Percentiles rank a stretch among this genome's conserved stretches.
phyloP scores from a whole-genome alignment of 35 echinoderm and acorn worm species.

The Lytechinus pictus region DNA sequence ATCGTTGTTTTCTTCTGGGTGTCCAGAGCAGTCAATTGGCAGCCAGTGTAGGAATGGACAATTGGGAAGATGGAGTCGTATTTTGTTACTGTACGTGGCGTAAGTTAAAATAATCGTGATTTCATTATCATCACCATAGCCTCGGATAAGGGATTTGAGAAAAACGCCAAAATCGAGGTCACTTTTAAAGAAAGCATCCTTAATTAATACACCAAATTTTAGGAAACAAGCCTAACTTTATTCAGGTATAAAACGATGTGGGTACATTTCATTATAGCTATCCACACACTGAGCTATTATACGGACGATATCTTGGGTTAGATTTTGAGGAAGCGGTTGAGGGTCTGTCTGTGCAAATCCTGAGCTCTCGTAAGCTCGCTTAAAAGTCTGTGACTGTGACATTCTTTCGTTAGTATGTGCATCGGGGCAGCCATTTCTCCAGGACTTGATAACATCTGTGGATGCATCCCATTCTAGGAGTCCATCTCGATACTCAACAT shows the following conservation, averaged over 20 bases:
- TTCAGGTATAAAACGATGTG: not conserved
- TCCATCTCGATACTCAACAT: constrained; percentile 31
- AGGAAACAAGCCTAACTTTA: not conserved
- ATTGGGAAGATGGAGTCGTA: too few relatives aligned
- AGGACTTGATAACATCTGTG: not conserved
- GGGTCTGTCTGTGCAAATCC: not conserved
- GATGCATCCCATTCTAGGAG: constrained; percentile 46
- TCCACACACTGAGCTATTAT: not conserved
- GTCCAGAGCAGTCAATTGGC: too few relatives aligned
- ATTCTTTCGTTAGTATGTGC: not conserved
- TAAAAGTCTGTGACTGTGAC: not conserved
- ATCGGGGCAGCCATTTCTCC: not conserved
- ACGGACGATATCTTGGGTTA: not conserved
- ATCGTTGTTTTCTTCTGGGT: too few relatives aligned
- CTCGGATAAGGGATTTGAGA: too few relatives aligned
- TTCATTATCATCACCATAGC: too few relatives aligned
- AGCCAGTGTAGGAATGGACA: too few relatives aligned
- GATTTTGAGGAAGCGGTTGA: not conserved
- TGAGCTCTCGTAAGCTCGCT: not conserved
- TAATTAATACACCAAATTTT: not conserved
- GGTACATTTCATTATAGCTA: constrained; percentile 2
- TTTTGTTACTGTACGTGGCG: too few relatives aligned
- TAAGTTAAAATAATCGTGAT: too few relatives aligned
- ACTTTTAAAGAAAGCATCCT: too few relatives aligned
- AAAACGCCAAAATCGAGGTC: too few relatives aligned